phyloP scores from a whole-genome alignment of 1,140 invertebrate species.

The Tenebrio molitor region DNA sequence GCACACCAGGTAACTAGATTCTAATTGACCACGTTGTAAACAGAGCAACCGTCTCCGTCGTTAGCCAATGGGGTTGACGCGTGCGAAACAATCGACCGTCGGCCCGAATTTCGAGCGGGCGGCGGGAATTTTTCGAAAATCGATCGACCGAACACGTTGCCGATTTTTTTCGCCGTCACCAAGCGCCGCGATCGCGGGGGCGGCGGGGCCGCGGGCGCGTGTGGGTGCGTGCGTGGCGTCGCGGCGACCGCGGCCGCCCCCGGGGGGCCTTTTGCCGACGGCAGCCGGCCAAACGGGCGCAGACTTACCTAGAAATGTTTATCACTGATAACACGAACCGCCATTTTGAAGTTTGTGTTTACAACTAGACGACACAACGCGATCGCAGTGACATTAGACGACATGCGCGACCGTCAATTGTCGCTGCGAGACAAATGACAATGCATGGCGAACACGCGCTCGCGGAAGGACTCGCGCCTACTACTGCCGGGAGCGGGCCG shows the following conservation, averaged over 20 bases:
- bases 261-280: background rate
- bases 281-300: background rate
- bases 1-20: slow-evolving; percentile 13
- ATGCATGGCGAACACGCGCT: background rate
- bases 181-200: background rate
- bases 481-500: background rate
- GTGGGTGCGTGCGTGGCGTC: background rate
- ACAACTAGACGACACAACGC: background rate
- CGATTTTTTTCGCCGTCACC: background rate
- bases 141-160: background rate
- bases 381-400: slow-evolving; percentile 19
- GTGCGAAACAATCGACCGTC: background rate
- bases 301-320: slow-evolving; percentile 19
- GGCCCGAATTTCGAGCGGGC: background rate
- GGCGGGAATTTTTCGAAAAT: slow-evolving; percentile 29
- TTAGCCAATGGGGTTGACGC: background rate
- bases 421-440: slow-evolving; percentile 29
- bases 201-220: background rate
- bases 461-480: slow-evolving; percentile 14
- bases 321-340: slow-evolving; percentile 39
- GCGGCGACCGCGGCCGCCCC: background rate
- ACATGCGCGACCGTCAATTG: slow-evolving; percentile 37
- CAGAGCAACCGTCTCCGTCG: background rate
- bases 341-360: slow-evolving; percentile 39
- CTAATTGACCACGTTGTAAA: slow-evolving; percentile 7